These are phyloP conservation scores for Julus scandinavius DNA, from an alignment of 2,888 invertebrate genomes.

Conservation along the genomic window DNA sequence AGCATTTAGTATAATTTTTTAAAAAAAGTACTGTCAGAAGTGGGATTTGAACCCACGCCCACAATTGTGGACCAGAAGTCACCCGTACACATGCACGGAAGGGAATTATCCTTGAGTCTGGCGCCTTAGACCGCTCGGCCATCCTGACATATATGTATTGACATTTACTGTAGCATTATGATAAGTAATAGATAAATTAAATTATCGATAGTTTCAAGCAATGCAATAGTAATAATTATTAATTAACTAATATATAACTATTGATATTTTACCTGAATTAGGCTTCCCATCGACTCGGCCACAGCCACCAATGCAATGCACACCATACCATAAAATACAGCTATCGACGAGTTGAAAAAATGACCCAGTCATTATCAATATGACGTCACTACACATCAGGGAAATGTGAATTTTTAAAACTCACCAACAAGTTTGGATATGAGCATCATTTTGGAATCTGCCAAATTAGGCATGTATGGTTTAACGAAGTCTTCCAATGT, in stretches of 20 bases:
- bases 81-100: too few species aligned
- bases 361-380: not conserved
- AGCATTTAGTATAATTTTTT: too few species aligned
- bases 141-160: too few species aligned
- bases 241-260: not conserved
- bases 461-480: constrained; percentile 69
- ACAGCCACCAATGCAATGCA: constrained; percentile 86
- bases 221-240: not conserved
- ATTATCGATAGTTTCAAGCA: not conserved
- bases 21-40: not conserved
- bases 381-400: not conserved
- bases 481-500: constrained; percentile 65
- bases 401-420: not conserved
- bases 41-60: not conserved
- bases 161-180: too few species aligned
- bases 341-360: constrained; percentile 63
- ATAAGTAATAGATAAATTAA: too few species aligned
- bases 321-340: constrained; percentile 76
- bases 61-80: too few species aligned
- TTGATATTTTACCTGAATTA: constrained; percentile 76
- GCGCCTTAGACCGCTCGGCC: too few species aligned
- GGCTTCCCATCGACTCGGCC: constrained; percentile 86
- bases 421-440: constrained; percentile 75
- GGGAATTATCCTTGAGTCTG: too few species aligned
- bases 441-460: constrained; percentile 80